phyloP scores from a whole-genome alignment of 2,113 vertebrate genomes.

The Epinephelus lanceolatus region DNA sequence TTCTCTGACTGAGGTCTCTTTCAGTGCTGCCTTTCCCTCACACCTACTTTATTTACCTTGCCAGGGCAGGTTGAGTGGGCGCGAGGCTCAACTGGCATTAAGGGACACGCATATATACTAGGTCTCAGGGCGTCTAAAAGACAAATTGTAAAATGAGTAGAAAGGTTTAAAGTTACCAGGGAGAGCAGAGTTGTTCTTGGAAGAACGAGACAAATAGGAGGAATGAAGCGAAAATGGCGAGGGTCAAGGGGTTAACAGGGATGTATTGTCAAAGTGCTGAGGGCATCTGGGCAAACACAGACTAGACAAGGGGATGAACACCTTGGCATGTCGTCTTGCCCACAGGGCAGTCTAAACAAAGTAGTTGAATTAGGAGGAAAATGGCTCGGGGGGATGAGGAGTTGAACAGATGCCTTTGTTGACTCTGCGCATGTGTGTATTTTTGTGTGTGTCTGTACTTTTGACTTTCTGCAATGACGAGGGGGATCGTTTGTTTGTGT shows the following conservation, averaged over 20 bases:
- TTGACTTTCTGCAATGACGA: constrained; percentile 46
- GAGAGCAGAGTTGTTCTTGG: constrained; percentile 23
- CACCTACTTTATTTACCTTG: constrained; percentile 58
- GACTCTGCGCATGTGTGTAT: constrained; percentile 64
- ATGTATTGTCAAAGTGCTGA: constrained; percentile 44
- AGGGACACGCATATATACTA: neutral
- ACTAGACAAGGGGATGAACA: constrained; percentile 45
- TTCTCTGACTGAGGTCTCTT: constrained; percentile 19
- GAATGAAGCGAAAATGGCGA: constrained; percentile 1
- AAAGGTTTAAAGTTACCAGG: constrained; percentile 21
- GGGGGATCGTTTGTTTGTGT: constrained; percentile 52
- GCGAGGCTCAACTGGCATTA: constrained; percentile 5
- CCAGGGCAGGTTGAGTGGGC: constrained; percentile 22
- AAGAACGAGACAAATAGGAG: constrained; percentile 16
- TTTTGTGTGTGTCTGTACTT: constrained; percentile 61
- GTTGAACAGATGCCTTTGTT: constrained; percentile 62
- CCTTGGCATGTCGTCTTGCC: constrained; percentile 49
- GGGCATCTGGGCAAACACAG: constrained; percentile 71
- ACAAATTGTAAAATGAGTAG: neutral
- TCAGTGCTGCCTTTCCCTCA: constrained; percentile 14
- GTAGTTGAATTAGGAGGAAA: constrained; percentile 39
- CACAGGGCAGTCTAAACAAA: constrained; percentile 71
- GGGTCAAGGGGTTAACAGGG: constrained; percentile 10
- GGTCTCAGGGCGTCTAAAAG: constrained; percentile 8
- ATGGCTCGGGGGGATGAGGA: neutral